Conservation (phyloP, 2,888 invertebrate genomes). For the Ashinkailepas kermadecensis region DNA sequence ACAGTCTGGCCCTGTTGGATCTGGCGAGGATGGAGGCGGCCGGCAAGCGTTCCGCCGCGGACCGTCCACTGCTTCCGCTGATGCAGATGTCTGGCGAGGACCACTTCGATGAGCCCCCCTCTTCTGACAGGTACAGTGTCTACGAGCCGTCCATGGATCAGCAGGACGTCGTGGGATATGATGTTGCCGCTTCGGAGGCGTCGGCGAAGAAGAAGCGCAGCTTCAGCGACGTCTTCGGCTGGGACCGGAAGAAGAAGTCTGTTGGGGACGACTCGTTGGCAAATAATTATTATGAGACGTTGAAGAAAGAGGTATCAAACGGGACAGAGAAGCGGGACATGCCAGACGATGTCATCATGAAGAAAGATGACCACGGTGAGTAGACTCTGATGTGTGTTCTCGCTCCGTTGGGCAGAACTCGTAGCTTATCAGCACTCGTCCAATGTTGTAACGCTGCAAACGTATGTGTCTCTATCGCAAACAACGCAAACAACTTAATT, state of each 20-base stretch:
- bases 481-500: too few relatives aligned
- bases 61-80: neutral
- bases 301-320: neutral
- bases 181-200: too few relatives aligned
- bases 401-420: too few relatives aligned
- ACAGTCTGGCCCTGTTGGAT: neutral
- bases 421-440: too few relatives aligned
- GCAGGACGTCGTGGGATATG: too few relatives aligned
- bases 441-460: too few relatives aligned
- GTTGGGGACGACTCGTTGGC: neutral
- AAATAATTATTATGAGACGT: neutral
- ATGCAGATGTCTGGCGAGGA: neutral
- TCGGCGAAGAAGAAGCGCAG: neutral
- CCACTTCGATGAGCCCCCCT: too few relatives aligned
- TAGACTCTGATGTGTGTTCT: neutral
- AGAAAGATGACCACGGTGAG: neutral
- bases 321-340: neutral
- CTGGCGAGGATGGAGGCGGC: neutral
- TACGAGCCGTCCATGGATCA: neutral
- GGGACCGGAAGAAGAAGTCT: slow-evolving; percentile 10
- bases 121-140: neutral
- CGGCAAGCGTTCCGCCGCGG: neutral
- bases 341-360: neutral
- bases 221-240: slow-evolving; percentile 3
- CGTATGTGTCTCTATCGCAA: too few relatives aligned